A percentile compares a stretch with the other conserved stretches of the same genome.
phyloP scores from a whole-genome alignment of 2,888 invertebrate genomes.

The Apamea sordens region DNA sequence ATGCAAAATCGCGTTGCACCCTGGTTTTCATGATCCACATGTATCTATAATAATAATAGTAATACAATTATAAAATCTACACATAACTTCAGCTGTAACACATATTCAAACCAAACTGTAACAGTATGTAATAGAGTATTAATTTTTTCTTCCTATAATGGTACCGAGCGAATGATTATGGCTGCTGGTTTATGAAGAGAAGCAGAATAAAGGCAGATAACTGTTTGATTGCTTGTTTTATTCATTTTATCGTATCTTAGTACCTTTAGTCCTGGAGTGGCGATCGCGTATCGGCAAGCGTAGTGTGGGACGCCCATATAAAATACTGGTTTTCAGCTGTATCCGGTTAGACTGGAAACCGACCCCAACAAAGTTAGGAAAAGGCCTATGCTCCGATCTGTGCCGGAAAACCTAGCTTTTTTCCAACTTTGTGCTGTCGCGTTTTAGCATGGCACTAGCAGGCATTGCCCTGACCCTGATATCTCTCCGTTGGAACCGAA shows the following conservation, averaged over 20 bases:
- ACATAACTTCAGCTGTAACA: slow-evolving; percentile 89
- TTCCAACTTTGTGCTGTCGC: background rate
- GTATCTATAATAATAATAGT: slow-evolving; percentile 88
- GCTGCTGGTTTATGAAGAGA: slow-evolving; percentile 89
- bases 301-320: no score
- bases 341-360: background rate
- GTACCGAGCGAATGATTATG: slow-evolving; percentile 89
- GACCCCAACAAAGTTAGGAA: background rate
- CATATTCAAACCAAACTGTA: slow-evolving; percentile 90
- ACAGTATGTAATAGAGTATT: slow-evolving; percentile 89
- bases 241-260: slow-evolving; percentile 60
- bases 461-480: background rate
- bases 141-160: slow-evolving; percentile 90
- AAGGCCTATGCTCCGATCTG: no score
- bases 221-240: slow-evolving; percentile 89
- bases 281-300: no score
- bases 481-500: background rate
- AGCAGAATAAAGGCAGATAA: slow-evolving; percentile 90
- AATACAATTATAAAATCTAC: slow-evolving; percentile 87
- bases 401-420: no score
- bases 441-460: background rate
- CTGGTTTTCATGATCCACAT: slow-evolving; percentile 89
- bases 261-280: background rate
- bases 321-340: no score
- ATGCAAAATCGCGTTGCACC: slow-evolving; percentile 87